These are phyloP conservation scores for Xylocampa areola DNA, from an alignment of 2,888 invertebrate species.

Conservation along the genomic window DNA sequence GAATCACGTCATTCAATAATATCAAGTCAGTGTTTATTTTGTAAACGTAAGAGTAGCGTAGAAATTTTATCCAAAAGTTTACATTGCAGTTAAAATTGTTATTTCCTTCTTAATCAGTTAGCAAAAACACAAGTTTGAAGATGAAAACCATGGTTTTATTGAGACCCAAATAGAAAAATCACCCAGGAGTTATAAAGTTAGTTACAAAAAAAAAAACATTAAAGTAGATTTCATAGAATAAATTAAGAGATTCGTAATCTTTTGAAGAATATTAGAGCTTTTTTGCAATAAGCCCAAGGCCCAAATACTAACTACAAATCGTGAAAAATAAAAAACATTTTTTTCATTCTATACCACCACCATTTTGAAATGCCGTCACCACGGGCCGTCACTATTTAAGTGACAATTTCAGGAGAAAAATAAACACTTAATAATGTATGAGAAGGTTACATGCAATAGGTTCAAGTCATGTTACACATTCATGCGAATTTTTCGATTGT, in stretches of 20 bases:
- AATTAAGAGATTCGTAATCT: too few species aligned
- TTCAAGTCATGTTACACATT: conserved; percentile 4
- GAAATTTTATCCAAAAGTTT: too few species aligned
- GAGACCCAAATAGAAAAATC: conserved; percentile 3
- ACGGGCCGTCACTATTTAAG: conserved; percentile 6
- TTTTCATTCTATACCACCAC: conserved; percentile 42
- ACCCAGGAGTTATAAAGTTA: conserved; percentile 16
- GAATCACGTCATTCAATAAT: too few species aligned
- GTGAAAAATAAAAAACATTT: conserved; percentile 31
- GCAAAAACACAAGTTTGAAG: not conserved
- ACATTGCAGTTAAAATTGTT: too few species aligned
- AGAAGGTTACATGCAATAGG: conserved; percentile 30
- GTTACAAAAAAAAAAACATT: conserved; percentile 1
- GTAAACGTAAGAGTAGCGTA: too few species aligned
- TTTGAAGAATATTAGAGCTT: too few species aligned
- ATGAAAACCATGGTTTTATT: conserved; percentile 5
- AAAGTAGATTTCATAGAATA: too few species aligned
- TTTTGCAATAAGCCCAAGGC: conserved; percentile 38
- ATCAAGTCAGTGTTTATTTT: too few species aligned
- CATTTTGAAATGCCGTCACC: conserved; percentile 6
- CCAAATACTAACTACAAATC: conserved; percentile 49
- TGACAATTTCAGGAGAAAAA: conserved; percentile 3
- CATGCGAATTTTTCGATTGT: conserved; percentile 45
- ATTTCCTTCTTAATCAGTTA: not conserved
- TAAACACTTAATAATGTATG: not conserved